Evolutionary conservation across 2,113 vertebrate genomes (phyloP).

Genomic region (Synodontis membranacea): DNA sequence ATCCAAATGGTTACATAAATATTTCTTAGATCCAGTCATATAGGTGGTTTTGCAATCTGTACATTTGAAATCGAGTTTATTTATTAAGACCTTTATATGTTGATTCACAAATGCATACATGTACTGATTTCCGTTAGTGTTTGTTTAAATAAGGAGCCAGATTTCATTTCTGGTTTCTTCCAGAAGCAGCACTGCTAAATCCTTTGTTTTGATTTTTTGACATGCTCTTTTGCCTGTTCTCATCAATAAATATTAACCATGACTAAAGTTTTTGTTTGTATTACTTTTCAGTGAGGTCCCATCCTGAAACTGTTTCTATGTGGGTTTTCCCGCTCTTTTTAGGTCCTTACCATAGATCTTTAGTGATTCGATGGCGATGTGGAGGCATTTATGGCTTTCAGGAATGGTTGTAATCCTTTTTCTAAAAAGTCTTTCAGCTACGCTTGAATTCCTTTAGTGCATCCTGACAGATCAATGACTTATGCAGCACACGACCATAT

Average conservation of each 20-base stretch:
- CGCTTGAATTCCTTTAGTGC: slow-evolving; percentile 53
- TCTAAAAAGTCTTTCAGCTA: slow-evolving; percentile 50
- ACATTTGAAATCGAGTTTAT: slow-evolving; percentile 19
- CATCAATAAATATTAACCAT: slow-evolving; percentile 25
- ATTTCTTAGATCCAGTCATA: slow-evolving; percentile 4
- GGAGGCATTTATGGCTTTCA: slow-evolving; percentile 51
- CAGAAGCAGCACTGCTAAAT: slow-evolving; percentile 20
- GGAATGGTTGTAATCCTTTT: slow-evolving; percentile 48
- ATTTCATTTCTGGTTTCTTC: neutral
- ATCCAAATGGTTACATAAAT: neutral
- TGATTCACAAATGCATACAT: slow-evolving; percentile 19
- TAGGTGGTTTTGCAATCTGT: slow-evolving; percentile 14
- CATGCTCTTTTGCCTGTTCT: neutral
- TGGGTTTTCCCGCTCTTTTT: slow-evolving; percentile 44
- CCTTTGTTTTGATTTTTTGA: slow-evolving; percentile 32
- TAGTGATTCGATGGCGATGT: slow-evolving; percentile 27
- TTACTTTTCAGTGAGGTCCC: neutral
- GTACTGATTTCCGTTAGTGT: neutral
- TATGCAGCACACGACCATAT: slow-evolving; percentile 59
- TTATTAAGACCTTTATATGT: slow-evolving; percentile 29
- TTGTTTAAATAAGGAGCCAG: neutral
- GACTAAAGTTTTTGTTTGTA: neutral
- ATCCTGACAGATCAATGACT: slow-evolving; percentile 56
- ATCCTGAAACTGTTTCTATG: neutral
- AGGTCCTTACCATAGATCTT: neutral